Evolutionary conservation across 2,888 invertebrate genomes (phyloP).

Genomic region (Drosophila subsilvestris): DNA sequence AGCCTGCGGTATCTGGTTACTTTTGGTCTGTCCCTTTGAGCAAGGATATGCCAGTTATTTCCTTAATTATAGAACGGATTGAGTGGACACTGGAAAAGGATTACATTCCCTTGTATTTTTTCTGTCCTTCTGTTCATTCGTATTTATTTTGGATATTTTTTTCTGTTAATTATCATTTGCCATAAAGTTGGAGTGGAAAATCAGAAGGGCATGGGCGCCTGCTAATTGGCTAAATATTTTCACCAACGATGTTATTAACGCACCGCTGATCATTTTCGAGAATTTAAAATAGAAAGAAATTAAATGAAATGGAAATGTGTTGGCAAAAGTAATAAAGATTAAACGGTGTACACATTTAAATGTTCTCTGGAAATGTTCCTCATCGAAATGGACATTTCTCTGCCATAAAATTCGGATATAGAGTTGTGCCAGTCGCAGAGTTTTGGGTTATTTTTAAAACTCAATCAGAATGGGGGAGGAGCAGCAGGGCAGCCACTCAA

Average conservation of each 20-base stretch:
- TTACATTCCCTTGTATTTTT: slow-evolving; percentile 1
- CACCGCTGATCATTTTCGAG: background rate
- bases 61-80: slow-evolving; percentile 39
- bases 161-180: slow-evolving; percentile 19
- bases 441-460: slow-evolving; percentile 33
- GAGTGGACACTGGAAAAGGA: slow-evolving; percentile 32
- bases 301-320: too few species aligned
- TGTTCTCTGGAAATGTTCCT: too few species aligned
- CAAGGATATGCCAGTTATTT: slow-evolving; percentile 42
- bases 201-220: background rate
- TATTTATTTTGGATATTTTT: slow-evolving; percentile 13
- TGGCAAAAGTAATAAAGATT: background rate
- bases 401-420: too few species aligned
- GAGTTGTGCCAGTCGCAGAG: background rate
- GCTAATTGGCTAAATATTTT: slow-evolving; percentile 26
- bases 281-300: background rate
- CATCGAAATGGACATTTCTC: too few species aligned
- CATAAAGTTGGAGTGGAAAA: background rate
- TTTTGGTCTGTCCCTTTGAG: slow-evolving; percentile 3
- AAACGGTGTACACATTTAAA: too few species aligned
- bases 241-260: slow-evolving; percentile 5
- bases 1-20: slow-evolving; percentile 24
- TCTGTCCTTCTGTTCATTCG: background rate
- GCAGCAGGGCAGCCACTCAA: slow-evolving; percentile 30
- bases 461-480: slow-evolving; percentile 17